phyloP scores from a whole-genome alignment of 2,113 vertebrate genomes.

The Machaerirhynchus nigripectus region DNA sequence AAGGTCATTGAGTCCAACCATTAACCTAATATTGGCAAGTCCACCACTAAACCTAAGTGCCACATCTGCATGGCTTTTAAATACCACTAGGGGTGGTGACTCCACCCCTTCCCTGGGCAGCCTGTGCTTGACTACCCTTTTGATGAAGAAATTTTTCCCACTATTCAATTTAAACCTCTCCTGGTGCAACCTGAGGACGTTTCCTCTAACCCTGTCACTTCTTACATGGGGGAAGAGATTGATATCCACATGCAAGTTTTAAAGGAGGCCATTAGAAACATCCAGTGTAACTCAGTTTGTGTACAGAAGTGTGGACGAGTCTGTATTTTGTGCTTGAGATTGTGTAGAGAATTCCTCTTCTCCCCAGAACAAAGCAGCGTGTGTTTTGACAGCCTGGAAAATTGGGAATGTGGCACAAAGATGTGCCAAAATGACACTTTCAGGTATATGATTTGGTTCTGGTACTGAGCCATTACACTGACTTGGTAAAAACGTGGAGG shows the following conservation, averaged over 20 bases:
- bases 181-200: rapidly evolving
- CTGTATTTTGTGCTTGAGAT: background rate
- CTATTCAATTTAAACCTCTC: background rate
- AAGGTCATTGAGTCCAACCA: background rate
- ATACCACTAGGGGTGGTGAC: background rate
- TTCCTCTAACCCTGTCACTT: background rate
- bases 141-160: background rate
- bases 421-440: background rate
- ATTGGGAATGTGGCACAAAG: rapidly evolving
- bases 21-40: background rate
- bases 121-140: background rate
- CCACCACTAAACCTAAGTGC: background rate
- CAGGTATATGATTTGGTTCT: background rate
- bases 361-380: background rate
- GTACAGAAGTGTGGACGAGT: background rate
- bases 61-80: background rate
- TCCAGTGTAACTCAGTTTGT: background rate
- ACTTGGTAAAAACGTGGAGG: background rate
- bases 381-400: background rate
- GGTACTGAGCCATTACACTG: background rate
- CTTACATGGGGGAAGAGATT: background rate
- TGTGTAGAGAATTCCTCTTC: background rate
- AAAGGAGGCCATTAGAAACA: background rate
- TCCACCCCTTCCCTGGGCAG: background rate
- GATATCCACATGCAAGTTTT: background rate